These are phyloP conservation scores for Odiellus spinosus DNA, from an alignment of 2,888 invertebrate genomes.

Conservation along the genomic window DNA sequence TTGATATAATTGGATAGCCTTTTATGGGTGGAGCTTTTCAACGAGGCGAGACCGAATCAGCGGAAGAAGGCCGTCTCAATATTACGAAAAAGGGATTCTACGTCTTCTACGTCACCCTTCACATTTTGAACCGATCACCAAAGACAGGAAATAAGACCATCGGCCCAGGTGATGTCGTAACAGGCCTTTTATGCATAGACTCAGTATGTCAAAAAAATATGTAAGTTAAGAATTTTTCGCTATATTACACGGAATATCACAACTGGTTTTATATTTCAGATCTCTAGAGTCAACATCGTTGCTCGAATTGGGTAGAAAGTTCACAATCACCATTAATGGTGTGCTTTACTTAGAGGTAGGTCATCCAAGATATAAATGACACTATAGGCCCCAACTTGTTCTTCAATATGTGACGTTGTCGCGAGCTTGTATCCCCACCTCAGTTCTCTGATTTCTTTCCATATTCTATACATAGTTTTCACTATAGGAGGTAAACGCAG, in stretches of 20 bases:
- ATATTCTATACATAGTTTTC: too few species aligned
- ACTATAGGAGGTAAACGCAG: too few species aligned
- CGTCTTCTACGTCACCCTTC: conserved; percentile 26
- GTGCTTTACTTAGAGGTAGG: conserved; percentile 25
- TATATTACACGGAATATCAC: too few species aligned
- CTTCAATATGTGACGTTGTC: too few species aligned
- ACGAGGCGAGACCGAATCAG: conserved; percentile 23
- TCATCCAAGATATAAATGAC: too few species aligned
- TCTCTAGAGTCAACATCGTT: conserved; percentile 21
- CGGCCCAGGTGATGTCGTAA: conserved; percentile 21
- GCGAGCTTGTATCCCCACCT: too few species aligned
- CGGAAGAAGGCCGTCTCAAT: conserved; percentile 24
- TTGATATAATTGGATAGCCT: conserved; percentile 23
- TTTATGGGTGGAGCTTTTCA: conserved; percentile 25
- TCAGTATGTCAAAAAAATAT: conserved; percentile 25
- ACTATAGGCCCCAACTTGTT: too few species aligned
- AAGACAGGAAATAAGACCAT: too few species aligned
- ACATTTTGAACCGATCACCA: conserved; percentile 19
- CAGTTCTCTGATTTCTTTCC: too few species aligned
- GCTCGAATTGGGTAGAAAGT: conserved; percentile 22
- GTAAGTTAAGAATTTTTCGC: conserved; percentile 22
- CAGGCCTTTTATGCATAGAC: conserved; percentile 25
- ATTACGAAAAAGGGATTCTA: conserved; percentile 26
- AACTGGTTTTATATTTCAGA: conserved; percentile 13
- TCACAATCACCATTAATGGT: conserved; percentile 21